These are phyloP conservation scores for Cercopithecus mona DNA, from an alignment of 2,113 vertebrate species.

Conservation along the genomic window DNA sequence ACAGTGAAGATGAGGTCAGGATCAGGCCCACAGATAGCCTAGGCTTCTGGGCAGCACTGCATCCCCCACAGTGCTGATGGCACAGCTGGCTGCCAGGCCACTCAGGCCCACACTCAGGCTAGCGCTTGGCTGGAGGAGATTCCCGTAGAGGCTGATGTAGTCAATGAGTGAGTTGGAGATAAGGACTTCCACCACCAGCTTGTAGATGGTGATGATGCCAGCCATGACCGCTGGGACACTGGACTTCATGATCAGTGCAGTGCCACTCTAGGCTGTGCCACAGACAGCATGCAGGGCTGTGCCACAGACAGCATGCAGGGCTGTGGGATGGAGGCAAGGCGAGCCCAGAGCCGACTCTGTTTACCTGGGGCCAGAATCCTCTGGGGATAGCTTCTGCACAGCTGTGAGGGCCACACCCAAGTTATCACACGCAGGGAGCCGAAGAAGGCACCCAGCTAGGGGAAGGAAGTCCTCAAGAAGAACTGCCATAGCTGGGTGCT, in stretches of 20 bases:
- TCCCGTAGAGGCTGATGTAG: constrained; percentile 89
- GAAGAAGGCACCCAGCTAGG: not conserved
- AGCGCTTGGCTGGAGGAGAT: constrained; percentile 93
- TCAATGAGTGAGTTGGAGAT: constrained; percentile 90
- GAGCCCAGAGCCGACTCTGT: not conserved
- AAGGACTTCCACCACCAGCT: constrained; percentile 94
- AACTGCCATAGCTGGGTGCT: not conserved
- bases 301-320: constrained; percentile 93
- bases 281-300: constrained; percentile 93
- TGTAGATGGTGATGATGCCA: constrained; percentile 95
- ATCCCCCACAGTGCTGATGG: constrained; percentile 94
- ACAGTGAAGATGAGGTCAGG: constrained; percentile 92
- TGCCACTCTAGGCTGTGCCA: constrained; percentile 94
- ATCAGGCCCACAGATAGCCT: constrained; percentile 96
- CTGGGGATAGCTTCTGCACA: not conserved
- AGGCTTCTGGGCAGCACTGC: constrained; percentile 95
- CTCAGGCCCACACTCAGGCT: constrained; percentile 93
- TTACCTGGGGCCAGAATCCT: not conserved
- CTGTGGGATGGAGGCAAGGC: constrained; percentile 71
- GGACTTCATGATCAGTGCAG: constrained; percentile 97
- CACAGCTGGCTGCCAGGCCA: constrained; percentile 93
- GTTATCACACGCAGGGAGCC: not conserved
- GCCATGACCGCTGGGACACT: constrained; percentile 97
- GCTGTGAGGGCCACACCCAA: not conserved
- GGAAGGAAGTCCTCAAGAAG: not conserved